These are phyloP conservation scores for Echinops telfairi DNA, from an alignment of 2,113 vertebrate genomes.

Conservation along the genomic window DNA sequence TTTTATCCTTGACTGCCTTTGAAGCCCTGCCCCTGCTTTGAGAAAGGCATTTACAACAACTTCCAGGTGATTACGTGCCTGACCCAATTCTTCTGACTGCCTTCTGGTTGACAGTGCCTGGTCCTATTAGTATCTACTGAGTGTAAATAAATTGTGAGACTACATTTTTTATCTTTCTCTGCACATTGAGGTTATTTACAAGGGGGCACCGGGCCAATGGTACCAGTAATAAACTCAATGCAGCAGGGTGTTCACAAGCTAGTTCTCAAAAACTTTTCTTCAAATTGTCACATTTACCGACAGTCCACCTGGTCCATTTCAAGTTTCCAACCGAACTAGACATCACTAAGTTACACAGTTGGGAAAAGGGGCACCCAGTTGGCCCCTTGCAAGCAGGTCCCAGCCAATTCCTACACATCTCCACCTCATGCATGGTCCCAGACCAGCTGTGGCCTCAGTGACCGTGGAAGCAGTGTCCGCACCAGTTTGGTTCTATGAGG, in stretches of 20 bases:
- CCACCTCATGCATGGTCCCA: background rate
- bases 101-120: background rate
- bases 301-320: constrained; percentile 1
- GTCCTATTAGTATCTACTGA: background rate
- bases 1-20: background rate
- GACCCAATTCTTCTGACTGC: background rate
- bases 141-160: background rate
- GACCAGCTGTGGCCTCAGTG: background rate
- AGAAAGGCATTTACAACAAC: background rate
- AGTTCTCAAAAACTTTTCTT: background rate
- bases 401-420: background rate
- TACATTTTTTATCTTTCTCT: background rate
- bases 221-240: background rate
- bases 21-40: background rate
- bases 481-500: background rate
- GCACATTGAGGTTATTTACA: background rate
- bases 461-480: background rate
- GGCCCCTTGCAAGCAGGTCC: background rate
- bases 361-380: background rate
- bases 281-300: background rate
- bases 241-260: background rate
- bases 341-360: background rate
- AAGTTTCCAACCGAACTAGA: constrained; percentile 34
- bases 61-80: background rate
- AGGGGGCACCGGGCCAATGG: background rate